Conservation (phyloP, 2,113 vertebrate species). For the Calidris pygmaea region DNA sequence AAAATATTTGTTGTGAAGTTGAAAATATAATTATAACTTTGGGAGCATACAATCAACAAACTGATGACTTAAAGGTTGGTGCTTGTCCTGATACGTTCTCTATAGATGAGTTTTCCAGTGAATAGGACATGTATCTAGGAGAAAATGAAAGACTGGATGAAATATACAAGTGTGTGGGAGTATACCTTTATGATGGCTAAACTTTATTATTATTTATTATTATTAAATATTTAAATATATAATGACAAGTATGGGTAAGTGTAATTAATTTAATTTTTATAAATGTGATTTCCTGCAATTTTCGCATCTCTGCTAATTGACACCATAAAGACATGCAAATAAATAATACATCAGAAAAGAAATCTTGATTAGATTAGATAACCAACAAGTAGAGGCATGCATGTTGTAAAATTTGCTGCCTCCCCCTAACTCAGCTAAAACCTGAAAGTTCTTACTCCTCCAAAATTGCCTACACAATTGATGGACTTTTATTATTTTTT, state of each 20-base stretch:
- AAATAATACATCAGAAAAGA: background rate
- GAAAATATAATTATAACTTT: background rate
- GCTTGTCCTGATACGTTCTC: background rate
- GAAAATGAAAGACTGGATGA: background rate
- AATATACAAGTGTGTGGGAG: background rate
- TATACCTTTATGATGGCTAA: background rate
- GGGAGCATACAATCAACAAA: background rate
- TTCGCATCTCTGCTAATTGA: background rate
- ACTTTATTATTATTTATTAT: background rate
- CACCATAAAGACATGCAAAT: background rate
- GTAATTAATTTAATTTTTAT: background rate
- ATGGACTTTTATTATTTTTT: background rate
- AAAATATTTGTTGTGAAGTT: background rate
- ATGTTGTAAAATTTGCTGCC: background rate
- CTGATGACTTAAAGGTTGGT: background rate
- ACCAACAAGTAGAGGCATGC: background rate
- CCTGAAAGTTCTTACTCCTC: background rate
- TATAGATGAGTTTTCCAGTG: background rate
- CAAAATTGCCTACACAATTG: background rate
- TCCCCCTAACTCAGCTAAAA: background rate
- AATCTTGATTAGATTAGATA: background rate
- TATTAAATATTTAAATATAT: too few species aligned
- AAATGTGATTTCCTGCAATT: background rate
- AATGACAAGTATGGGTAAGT: background rate
- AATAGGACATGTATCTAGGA: background rate